Conservation (phyloP, 2,113 vertebrate species). For the Hirundichthys speculiger region DNA sequence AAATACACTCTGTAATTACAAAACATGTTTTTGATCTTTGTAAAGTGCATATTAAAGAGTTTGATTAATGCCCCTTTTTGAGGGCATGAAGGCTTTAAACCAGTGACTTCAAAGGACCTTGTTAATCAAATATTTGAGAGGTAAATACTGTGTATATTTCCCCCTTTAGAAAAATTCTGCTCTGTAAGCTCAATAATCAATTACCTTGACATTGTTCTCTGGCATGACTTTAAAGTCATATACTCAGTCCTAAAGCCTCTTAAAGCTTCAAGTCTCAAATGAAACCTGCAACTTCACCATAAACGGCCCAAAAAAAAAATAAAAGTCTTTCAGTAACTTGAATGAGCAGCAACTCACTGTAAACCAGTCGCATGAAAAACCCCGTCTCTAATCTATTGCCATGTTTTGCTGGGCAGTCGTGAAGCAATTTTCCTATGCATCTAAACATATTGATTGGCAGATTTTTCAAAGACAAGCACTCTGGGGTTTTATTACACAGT, state of each 20-base stretch:
- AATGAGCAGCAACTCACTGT: conserved; percentile 18
- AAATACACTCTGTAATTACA: conserved; percentile 53
- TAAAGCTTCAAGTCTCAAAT: conserved; percentile 16
- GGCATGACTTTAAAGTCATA: conserved; percentile 48
- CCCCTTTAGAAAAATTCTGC: conserved; percentile 33
- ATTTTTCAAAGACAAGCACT: conserved; percentile 11
- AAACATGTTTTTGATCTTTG: conserved; percentile 71
- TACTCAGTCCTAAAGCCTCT: conserved; percentile 12
- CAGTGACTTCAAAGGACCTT: conserved; percentile 59
- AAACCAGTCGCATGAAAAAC: conserved; percentile 26
- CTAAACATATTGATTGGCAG: conserved; percentile 12
- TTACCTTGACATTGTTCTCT: conserved; percentile 51
- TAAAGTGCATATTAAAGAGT: conserved; percentile 69
- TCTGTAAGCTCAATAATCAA: conserved; percentile 33
- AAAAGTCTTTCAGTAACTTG: conserved; percentile 14
- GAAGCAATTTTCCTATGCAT: conserved; percentile 23
- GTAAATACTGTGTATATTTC: conserved; percentile 47
- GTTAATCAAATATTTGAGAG: conserved; percentile 60
- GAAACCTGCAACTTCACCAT: conserved; percentile 31
- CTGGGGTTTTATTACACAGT: background rate
- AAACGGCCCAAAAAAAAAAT: conserved; percentile 12
- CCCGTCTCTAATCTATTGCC: conserved; percentile 20
- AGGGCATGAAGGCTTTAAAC: conserved; percentile 49
- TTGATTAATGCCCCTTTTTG: conserved; percentile 57
- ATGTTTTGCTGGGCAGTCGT: conserved; percentile 5